A percentile compares a stretch with the other conserved stretches of the same genome.
These are phyloP conservation scores for Peromyscus polionotus DNA, from an alignment of 2,113 vertebrate genomes.

Conservation along the genomic window DNA sequence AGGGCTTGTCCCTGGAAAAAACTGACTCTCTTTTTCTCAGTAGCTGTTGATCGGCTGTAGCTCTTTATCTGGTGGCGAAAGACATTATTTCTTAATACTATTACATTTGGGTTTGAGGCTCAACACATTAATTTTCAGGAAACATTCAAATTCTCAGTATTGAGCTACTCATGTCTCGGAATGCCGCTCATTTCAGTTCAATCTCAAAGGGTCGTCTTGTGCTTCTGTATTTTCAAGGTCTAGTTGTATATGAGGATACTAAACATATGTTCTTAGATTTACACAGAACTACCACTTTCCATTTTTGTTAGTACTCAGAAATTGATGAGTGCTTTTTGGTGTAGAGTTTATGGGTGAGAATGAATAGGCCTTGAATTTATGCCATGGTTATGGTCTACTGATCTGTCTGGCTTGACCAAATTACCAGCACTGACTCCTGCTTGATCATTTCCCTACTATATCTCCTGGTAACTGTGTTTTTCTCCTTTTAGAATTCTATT, in stretches of 20 bases:
- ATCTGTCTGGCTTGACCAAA: neutral
- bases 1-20: neutral
- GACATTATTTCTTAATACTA: neutral
- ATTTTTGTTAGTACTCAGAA: constrained; percentile 9
- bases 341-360: neutral
- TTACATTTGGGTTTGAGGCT: neutral
- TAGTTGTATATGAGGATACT: neutral
- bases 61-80: neutral
- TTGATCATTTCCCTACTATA: neutral
- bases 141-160: neutral
- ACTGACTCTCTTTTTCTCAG: neutral
- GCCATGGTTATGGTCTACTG: neutral
- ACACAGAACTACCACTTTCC: neutral
- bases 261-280: neutral
- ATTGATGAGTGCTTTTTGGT: neutral
- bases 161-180: neutral
- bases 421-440: neutral
- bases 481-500: neutral
- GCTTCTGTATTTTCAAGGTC: neutral
- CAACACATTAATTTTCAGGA: neutral
- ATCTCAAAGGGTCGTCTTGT: neutral
- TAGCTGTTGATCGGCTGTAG: neutral
- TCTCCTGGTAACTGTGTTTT: neutral
- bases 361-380: neutral
- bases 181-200: neutral